Conservation (phyloP, 2,113 vertebrate species). For the Gallinago undulata region DNA sequence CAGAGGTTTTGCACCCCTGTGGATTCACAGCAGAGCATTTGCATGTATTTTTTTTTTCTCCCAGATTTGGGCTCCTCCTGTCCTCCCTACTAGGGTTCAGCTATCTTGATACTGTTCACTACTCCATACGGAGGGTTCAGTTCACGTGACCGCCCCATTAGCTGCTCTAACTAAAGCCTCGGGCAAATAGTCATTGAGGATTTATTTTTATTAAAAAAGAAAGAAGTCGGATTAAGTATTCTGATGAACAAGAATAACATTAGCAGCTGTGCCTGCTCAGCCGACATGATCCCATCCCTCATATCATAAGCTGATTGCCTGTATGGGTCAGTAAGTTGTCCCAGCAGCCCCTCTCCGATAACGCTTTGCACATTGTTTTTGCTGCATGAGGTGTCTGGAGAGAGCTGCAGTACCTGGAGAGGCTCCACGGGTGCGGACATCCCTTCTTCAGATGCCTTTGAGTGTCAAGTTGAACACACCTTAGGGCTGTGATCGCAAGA, state of each 20-base stretch:
- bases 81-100: neutral
- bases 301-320: conserved; percentile 60
- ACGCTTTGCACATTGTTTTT: neutral
- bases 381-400: neutral
- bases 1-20: neutral
- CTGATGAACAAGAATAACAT: conserved; percentile 66
- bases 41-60: neutral
- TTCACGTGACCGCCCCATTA: conserved; percentile 27
- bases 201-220: conserved; percentile 68
- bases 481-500: neutral
- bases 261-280: conserved; percentile 64
- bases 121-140: neutral
- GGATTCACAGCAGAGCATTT: neutral
- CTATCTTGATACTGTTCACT: conserved; percentile 13
- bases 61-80: neutral
- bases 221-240: conserved; percentile 48
- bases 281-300: conserved; percentile 36
- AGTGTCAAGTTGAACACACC: neutral
- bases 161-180: conserved; percentile 55
- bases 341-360: neutral
- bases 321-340: conserved; percentile 24
- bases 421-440: neutral
- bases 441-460: neutral
- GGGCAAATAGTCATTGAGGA: conserved; percentile 67
- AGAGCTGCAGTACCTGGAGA: neutral